phyloP scores from a whole-genome alignment of 92 coral and sea anemone genomes.

The Blastomussa wellsi region DNA sequence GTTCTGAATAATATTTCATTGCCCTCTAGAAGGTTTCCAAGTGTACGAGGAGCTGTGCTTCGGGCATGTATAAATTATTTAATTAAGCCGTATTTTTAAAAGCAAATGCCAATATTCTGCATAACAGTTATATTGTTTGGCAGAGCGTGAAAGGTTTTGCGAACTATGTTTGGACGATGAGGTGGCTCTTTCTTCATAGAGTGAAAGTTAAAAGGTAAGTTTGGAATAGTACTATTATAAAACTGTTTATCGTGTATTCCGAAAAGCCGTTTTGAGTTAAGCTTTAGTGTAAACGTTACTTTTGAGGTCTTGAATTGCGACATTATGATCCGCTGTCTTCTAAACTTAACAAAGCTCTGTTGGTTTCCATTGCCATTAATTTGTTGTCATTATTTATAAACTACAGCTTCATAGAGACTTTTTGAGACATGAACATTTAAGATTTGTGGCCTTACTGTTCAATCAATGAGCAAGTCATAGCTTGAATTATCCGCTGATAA shows the following conservation, averaged over 20 bases:
- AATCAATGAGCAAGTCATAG: no score
- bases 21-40: not conserved
- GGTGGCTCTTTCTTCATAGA: not conserved
- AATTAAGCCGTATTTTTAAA: not conserved
- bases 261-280: no score
- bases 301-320: not conserved
- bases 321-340: not conserved
- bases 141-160: not conserved
- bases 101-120: not conserved
- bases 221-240: not conserved
- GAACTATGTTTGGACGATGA: not conserved
- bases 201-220: not conserved
- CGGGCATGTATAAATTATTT: slow-evolving; percentile 8
- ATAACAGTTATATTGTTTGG: no score
- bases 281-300: not conserved
- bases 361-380: no score
- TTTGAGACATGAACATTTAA: no score
- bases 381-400: no score
- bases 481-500: no score
- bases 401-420: not conserved
- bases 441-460: no score
- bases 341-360: not conserved
- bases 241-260: not conserved
- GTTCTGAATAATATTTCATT: not conserved
- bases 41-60: not conserved